A percentile compares a stretch with the other conserved stretches of the same genome.
Conservation (phyloP, 2,888 invertebrate genomes). For the Ligdia adustata region DNA sequence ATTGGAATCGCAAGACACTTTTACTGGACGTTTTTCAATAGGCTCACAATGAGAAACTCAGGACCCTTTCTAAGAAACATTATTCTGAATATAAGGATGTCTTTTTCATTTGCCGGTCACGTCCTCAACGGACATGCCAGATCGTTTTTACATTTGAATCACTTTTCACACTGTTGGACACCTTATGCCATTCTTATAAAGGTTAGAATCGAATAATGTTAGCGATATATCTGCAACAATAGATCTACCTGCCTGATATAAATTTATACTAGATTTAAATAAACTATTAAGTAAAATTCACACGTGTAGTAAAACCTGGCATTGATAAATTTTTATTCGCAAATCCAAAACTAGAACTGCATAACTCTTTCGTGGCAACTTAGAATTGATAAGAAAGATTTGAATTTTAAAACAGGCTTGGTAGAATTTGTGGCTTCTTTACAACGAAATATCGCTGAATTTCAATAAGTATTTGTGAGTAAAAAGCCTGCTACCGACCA, state of each 20-base stretch:
- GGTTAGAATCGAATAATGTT: not conserved
- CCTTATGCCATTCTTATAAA: conserved; percentile 4
- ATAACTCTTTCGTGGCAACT: conserved; percentile 1
- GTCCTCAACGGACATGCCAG: conserved; percentile 43
- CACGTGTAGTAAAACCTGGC: conserved; percentile 20
- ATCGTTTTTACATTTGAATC: conserved; percentile 42
- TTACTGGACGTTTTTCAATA: conserved; percentile 41
- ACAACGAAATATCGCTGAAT: conserved; percentile 20
- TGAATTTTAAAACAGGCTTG: conserved; percentile 21
- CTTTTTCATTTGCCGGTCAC: conserved; percentile 53
- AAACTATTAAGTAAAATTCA: conserved; percentile 31
- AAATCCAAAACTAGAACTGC: not conserved
- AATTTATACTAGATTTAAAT: conserved; percentile 34
- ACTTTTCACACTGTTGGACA: conserved; percentile 11
- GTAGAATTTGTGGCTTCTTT: conserved; percentile 19
- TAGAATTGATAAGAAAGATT: conserved; percentile 21
- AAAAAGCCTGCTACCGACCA: not conserved
- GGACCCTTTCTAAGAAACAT: conserved; percentile 40
- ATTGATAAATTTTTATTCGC: conserved; percentile 20
- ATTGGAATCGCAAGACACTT: conserved; percentile 47
- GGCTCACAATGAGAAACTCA: conserved; percentile 37
- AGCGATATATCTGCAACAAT: conserved; percentile 5
- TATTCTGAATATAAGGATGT: conserved; percentile 46
- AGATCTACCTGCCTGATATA: conserved; percentile 10
- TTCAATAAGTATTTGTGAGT: conserved; percentile 21